phyloP scores from a whole-genome alignment of 2,888 invertebrate species.

The Apocheima hispidaria region DNA sequence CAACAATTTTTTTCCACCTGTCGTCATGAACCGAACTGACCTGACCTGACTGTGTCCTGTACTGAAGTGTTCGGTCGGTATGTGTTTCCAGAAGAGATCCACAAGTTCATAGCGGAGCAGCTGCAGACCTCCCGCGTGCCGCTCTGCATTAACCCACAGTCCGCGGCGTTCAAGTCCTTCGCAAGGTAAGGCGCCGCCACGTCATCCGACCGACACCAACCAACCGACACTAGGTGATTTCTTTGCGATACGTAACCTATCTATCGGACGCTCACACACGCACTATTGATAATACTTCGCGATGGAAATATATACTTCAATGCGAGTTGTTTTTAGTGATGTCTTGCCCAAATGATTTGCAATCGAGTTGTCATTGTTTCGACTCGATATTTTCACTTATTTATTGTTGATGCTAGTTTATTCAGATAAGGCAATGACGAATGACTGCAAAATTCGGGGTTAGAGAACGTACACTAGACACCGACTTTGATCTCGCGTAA shows the following conservation, averaged over 20 bases:
- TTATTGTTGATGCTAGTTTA: too few relatives aligned
- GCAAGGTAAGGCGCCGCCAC: conserved; percentile 94
- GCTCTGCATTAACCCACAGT: conserved; percentile 99
- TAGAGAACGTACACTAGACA: conserved; percentile 1
- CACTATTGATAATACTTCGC: background rate
- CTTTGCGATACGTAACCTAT: conserved; percentile 82
- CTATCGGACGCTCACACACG: conserved; percentile 10
- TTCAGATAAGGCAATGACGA: too few relatives aligned
- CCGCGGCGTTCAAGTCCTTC: conserved; percentile 99
- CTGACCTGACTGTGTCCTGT: too few relatives aligned
- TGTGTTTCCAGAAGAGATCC: conserved; percentile 94
- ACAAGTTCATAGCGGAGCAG: conserved; percentile 99
- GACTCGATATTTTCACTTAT: too few relatives aligned
- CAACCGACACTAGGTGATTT: conserved; percentile 86
- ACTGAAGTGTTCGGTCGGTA: background rate
- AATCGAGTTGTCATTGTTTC: too few relatives aligned
- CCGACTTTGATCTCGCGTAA: background rate
- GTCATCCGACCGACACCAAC: conserved; percentile 74
- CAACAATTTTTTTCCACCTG: too few relatives aligned
- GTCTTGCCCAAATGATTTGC: background rate
- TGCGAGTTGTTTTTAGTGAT: too few relatives aligned
- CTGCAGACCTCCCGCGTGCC: conserved; percentile 98
- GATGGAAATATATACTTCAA: background rate
- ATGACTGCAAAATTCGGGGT: background rate
- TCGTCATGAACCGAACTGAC: too few relatives aligned